Conservation (phyloP, 35 echinoderm and acorn worm genomes). For the Diadema setosum region DNA sequence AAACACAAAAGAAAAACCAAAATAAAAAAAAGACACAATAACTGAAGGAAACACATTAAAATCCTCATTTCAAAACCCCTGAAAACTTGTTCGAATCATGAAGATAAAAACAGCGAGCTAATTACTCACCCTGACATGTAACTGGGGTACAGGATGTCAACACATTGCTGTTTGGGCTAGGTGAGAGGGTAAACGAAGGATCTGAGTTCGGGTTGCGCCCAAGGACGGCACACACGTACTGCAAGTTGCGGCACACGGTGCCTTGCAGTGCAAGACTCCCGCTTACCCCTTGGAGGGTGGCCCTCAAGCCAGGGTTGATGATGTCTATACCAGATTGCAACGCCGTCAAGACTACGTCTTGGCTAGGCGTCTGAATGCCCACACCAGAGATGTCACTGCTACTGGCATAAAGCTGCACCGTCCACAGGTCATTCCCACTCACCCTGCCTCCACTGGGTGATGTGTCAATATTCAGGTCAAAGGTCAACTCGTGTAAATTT, state of each 20-base stretch:
- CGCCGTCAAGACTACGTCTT: neutral
- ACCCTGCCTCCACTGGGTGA: slow-evolving; percentile 51
- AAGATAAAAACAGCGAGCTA: no score
- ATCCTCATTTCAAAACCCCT: no score
- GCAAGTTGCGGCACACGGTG: neutral
- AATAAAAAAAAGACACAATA: no score
- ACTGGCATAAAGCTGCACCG: slow-evolving; percentile 11
- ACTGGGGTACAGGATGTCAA: slow-evolving; percentile 10
- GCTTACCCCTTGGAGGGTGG: neutral
- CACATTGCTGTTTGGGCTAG: neutral
- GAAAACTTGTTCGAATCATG: no score
- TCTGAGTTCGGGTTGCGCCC: slow-evolving; percentile 12
- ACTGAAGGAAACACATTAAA: no score
- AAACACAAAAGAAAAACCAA: no score
- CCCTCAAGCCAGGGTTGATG: neutral
- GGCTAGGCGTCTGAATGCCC: neutral
- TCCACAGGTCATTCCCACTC: slow-evolving; percentile 62
- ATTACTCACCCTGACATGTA: neutral
- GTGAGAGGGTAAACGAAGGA: slow-evolving; percentile 34
- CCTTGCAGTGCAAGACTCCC: slow-evolving; percentile 10
- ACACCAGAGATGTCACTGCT: neutral
- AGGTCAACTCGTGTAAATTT: slow-evolving; percentile 25
- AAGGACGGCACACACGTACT: slow-evolving; percentile 39
- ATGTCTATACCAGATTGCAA: neutral
- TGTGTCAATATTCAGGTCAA: slow-evolving; percentile 49